Evolutionary conservation across 2,888 invertebrate species (phyloP), one percentile per base, ranked within the genome.

Genomic region (Ochlodes sylvanus): DNA sequence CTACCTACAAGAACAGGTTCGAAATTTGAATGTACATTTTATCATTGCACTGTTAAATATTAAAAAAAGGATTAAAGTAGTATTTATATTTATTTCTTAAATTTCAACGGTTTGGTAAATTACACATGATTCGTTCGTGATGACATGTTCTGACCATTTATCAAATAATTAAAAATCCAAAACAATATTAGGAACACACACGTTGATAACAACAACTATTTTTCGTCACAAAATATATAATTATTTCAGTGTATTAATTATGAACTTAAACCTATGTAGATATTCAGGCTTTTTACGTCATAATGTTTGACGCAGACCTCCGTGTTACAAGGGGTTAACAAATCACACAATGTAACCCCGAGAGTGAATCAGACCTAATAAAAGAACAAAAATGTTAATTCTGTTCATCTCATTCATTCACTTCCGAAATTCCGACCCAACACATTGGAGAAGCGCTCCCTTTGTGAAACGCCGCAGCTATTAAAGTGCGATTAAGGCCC

Each of bases 391-490:
- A 65, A 58, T 60, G 65, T 66, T 66, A 66, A 66, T 66, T 66
- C 65, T 58, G 57, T 66, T 66, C 65, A 52, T 58, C 64, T 64
- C 64, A 64, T 64, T 63, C 65, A 65, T 65, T 60, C 65, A 73
- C 76, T 76, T 74, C 76, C 73, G 75, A 75, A 66, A 74, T 71
- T 72, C 74, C 75, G 73, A 58, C 15, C 57, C 38, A 57, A 57
- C 63, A 56, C 80, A 79, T 70, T 82, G 85, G 83, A 76, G 72
- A 80, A 75, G 74, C 78, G 73, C 80, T 61, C 71, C 75, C 87
- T 90, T 90, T 92, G 89, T 81, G 76, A 80, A 77, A 77, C 74
- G 87, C 92, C 91, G 92, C 88, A 70, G 83, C 90, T 85, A 92
- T 92, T 92, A 92, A 91, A 90, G 77, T 74, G 73, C 90, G 89